Evolutionary conservation across 2,888 invertebrate species (phyloP).

Genomic region (Anthoptus insignis): DNA sequence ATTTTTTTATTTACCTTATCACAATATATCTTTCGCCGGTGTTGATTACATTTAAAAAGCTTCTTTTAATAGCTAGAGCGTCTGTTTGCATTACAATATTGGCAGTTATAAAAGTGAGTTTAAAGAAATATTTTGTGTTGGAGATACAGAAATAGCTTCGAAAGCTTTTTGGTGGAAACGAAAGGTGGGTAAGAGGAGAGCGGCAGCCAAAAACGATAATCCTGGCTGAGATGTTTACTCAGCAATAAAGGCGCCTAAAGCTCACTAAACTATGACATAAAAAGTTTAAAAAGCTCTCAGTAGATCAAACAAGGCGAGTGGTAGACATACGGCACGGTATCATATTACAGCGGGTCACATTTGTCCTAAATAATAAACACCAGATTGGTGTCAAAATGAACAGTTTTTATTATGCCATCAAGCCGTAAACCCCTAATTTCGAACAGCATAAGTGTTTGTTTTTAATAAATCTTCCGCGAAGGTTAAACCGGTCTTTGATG

Average conservation of each 20-base stretch:
- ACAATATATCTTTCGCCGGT: slow-evolving; percentile 55
- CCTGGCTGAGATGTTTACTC: slow-evolving; percentile 73
- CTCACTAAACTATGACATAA: slow-evolving; percentile 83
- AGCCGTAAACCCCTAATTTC: slow-evolving; percentile 73
- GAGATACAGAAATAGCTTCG: slow-evolving; percentile 51
- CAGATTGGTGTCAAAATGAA: slow-evolving; percentile 85
- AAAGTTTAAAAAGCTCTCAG: slow-evolving; percentile 86
- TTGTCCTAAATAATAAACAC: slow-evolving; percentile 84
- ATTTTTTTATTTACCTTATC: slow-evolving; percentile 65
- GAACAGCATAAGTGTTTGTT: slow-evolving; percentile 68
- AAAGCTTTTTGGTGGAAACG: slow-evolving; percentile 54
- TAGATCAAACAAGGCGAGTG: slow-evolving; percentile 85
- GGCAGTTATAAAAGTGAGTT: slow-evolving; percentile 31
- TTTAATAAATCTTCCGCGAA: slow-evolving; percentile 79
- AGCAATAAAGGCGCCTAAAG: slow-evolving; percentile 82
- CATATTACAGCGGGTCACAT: slow-evolving; percentile 81
- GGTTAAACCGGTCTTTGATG: slow-evolving; percentile 66
- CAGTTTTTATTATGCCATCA: slow-evolving; percentile 83
- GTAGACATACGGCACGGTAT: slow-evolving; percentile 79
- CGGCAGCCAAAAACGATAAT: slow-evolving; percentile 66
- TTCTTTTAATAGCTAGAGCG: slow-evolving; percentile 43
- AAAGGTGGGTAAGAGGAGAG: slow-evolving; percentile 58
- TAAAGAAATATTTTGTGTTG: slow-evolving; percentile 41
- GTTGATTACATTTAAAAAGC: slow-evolving; percentile 57
- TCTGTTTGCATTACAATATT: slow-evolving; percentile 31